A percentile compares a stretch with the other conserved stretches of the same genome.
These are phyloP conservation scores for Leptonema lineaticorne DNA, from an alignment of 1,140 invertebrate species.

Conservation along the genomic window DNA sequence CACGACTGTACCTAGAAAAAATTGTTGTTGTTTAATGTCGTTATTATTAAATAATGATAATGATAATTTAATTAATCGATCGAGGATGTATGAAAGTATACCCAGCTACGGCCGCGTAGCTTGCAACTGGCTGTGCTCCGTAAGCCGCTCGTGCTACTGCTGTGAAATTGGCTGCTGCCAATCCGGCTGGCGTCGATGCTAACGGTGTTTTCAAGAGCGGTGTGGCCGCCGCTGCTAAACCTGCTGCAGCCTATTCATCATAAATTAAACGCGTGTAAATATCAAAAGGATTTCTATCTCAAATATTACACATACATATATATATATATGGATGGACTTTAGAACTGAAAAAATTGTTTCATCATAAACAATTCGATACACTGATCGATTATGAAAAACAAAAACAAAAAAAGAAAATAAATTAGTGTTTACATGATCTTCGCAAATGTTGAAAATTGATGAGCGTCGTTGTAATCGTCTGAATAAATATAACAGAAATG, in stretches of 20 bases:
- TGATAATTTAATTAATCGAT: background rate
- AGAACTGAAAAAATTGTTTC: background rate
- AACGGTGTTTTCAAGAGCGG: slow-evolving; percentile 69
- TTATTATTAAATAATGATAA: background rate
- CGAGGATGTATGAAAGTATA: slow-evolving; percentile 42
- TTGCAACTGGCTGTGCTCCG: slow-evolving; percentile 69
- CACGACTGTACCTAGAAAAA: slow-evolving; percentile 78
- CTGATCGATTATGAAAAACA: background rate
- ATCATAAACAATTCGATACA: too few species aligned
- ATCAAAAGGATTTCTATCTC: too few species aligned
- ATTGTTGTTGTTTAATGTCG: background rate
- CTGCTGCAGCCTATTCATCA: slow-evolving; percentile 49
- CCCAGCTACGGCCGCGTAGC: slow-evolving; percentile 60
- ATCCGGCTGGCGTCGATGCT: slow-evolving; percentile 61
- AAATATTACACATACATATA: background rate
- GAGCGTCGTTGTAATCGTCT: background rate
- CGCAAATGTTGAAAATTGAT: background rate
- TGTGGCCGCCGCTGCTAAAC: slow-evolving; percentile 67
- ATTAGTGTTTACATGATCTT: too few species aligned
- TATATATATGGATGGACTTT: background rate
- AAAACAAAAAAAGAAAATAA: background rate
- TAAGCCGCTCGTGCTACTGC: slow-evolving; percentile 79
- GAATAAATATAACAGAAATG: background rate
- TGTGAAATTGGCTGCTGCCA: slow-evolving; percentile 73
- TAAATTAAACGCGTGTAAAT: slow-evolving; percentile 2